Evolutionary conservation across 2,888 invertebrate genomes (phyloP).

Genomic region (Andrena trimmerana): DNA sequence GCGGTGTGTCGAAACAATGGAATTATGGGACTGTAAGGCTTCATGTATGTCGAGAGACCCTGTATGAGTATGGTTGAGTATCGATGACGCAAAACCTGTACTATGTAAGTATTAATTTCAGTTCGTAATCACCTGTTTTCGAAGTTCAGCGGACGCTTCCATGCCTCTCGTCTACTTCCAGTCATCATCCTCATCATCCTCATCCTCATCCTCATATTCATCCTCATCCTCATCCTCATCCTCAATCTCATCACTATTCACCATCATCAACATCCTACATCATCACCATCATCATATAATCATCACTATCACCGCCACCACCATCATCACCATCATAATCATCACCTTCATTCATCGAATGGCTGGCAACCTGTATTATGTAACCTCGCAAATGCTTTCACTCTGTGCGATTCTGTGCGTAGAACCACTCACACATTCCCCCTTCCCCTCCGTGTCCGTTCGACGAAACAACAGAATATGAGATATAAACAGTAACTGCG

Average conservation of each 20-base stretch:
- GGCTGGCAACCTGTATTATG: slow-evolving; percentile 47
- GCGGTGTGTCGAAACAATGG: background rate
- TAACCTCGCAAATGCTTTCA: slow-evolving; percentile 56
- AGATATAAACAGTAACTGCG: background rate
- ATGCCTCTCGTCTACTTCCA: slow-evolving; percentile 64
- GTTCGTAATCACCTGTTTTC: slow-evolving; percentile 68
- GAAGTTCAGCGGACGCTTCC: slow-evolving; percentile 60
- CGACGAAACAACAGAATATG: background rate
- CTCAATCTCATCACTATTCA: slow-evolving; percentile 24
- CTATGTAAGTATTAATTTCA: slow-evolving; percentile 63
- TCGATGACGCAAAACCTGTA: slow-evolving; percentile 33
- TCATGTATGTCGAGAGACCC: slow-evolving; percentile 7
- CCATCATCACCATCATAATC: slow-evolving; percentile 21
- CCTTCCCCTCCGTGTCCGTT: slow-evolving; percentile 20
- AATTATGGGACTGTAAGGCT: slow-evolving; percentile 1
- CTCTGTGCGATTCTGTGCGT: slow-evolving; percentile 33
- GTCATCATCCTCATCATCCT: slow-evolving; percentile 50
- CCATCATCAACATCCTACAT: slow-evolving; percentile 45
- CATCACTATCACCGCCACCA: slow-evolving; percentile 23
- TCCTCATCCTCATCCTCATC: slow-evolving; percentile 19
- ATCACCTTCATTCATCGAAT: slow-evolving; percentile 52
- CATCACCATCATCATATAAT: slow-evolving; percentile 38
- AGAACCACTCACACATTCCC: slow-evolving; percentile 51
- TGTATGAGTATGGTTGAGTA: slow-evolving; percentile 17
- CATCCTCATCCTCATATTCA: slow-evolving; percentile 20